Conservation (phyloP, 1,140 invertebrate species). For the Heterodera schachtii region DNA sequence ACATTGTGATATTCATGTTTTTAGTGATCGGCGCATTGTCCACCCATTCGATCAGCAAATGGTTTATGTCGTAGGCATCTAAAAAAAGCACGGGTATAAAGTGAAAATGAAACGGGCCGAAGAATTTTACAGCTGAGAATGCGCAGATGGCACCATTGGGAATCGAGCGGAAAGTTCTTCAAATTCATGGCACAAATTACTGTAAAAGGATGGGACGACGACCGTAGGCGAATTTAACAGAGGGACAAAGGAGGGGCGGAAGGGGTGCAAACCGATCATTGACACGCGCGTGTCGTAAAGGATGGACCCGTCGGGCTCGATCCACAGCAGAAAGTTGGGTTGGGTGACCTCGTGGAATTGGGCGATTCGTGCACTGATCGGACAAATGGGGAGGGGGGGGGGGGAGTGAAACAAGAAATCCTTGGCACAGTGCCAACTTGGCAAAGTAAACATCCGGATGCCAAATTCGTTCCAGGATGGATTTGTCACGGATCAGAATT, state of each 20-base stretch:
- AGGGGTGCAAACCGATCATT: conserved; percentile 68
- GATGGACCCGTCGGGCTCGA: conserved; percentile 64
- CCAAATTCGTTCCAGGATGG: conserved; percentile 68
- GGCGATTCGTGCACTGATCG: conserved; percentile 53
- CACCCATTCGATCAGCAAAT: conserved; percentile 58
- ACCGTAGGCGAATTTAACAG: no score
- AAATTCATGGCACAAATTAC: conserved; percentile 66
- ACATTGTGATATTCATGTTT: conserved; percentile 56
- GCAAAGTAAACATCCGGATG: conserved; percentile 66
- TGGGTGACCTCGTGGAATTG: conserved; percentile 65
- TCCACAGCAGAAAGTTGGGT: conserved; percentile 64
- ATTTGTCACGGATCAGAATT: conserved; percentile 71
- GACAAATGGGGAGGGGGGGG: no score
- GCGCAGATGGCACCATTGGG: conserved; percentile 72
- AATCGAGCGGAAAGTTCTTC: conserved; percentile 60
- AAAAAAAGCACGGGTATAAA: neutral
- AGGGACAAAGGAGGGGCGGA: neutral
- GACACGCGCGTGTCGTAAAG: conserved; percentile 67
- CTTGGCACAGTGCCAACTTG: conserved; percentile 29
- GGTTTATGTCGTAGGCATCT: conserved; percentile 63
- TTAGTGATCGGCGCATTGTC: conserved; percentile 55
- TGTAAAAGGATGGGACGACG: neutral
- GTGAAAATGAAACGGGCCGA: neutral
- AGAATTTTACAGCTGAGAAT: conserved; percentile 70
- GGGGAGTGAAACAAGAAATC: no score